Evolutionary conservation across 2,113 vertebrate genomes (phyloP).

Genomic region (Choloepus hoffmanni): DNA sequence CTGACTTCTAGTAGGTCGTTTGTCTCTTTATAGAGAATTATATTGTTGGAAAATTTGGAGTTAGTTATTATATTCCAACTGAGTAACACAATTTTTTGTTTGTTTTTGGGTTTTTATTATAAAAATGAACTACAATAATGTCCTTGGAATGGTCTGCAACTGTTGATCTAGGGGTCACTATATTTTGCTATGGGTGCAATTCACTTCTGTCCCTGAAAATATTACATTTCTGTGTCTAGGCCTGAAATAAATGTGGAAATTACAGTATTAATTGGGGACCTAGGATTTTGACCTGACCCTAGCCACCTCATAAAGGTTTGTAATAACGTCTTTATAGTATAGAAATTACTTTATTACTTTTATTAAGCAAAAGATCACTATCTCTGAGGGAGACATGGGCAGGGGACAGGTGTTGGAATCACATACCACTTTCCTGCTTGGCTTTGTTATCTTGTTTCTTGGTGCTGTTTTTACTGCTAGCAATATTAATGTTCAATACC

Average conservation of each 20-base stretch:
- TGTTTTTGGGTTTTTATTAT: too few species aligned
- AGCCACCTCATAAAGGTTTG: neutral
- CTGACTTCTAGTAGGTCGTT: neutral
- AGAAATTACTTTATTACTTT: neutral
- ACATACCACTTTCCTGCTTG: neutral
- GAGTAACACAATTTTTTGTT: neutral
- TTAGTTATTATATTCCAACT: neutral
- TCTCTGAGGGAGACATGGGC: neutral
- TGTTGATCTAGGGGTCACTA: neutral
- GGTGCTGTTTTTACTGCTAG: neutral
- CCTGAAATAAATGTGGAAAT: conserved; percentile 33
- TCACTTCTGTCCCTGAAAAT: conserved; percentile 15
- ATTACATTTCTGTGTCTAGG: neutral
- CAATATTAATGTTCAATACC: neutral
- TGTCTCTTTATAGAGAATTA: neutral
- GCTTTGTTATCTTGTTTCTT: neutral
- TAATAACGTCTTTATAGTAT: neutral
- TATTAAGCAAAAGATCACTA: neutral
- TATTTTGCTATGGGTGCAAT: neutral
- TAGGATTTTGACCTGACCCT: neutral
- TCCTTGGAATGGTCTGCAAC: neutral
- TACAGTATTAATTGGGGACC: neutral
- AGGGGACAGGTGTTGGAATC: neutral
- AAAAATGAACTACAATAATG: neutral
- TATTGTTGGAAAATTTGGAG: neutral